phyloP scores from a whole-genome alignment of 2,888 invertebrate species.

The Smittia aterrima region DNA sequence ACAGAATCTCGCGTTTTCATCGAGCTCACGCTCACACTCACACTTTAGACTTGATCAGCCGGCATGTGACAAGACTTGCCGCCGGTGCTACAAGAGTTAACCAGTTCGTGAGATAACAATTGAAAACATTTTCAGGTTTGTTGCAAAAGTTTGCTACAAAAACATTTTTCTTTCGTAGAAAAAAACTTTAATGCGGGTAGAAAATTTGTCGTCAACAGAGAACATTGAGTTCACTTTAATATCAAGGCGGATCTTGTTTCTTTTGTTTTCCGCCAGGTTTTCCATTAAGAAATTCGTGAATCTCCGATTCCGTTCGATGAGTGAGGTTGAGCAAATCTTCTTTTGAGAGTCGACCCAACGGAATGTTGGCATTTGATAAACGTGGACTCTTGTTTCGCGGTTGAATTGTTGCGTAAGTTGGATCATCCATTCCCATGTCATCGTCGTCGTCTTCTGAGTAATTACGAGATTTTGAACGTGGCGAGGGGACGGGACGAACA shows the following conservation, averaged over 20 bases:
- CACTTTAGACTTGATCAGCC: too few relatives aligned
- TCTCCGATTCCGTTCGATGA: slow-evolving; percentile 74
- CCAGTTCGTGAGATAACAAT: too few relatives aligned
- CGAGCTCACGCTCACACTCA: too few relatives aligned
- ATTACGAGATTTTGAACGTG: slow-evolving; percentile 44
- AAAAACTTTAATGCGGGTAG: not conserved
- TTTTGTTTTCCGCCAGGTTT: slow-evolving; percentile 13
- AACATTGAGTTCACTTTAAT: not conserved
- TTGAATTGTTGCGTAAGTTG: slow-evolving; percentile 42
- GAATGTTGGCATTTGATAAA: slow-evolving; percentile 45
- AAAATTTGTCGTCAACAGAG: not conserved
- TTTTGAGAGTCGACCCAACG: slow-evolving; percentile 61
- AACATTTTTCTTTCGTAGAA: not conserved
- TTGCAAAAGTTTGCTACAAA: too few relatives aligned
- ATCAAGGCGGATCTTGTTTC: slow-evolving; percentile 42
- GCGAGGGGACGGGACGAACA: slow-evolving; percentile 43
- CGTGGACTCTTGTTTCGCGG: slow-evolving; percentile 43
- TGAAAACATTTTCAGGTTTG: too few relatives aligned
- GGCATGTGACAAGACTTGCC: too few relatives aligned
- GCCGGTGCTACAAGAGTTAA: too few relatives aligned
- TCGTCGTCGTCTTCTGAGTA: slow-evolving; percentile 44
- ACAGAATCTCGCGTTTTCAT: too few relatives aligned
- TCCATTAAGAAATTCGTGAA: slow-evolving; percentile 50
- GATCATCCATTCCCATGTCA: slow-evolving; percentile 1
- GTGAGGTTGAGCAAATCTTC: slow-evolving; percentile 74